phyloP scores from a whole-genome alignment of 2,113 vertebrate species.

The Neotoma lepida region DNA sequence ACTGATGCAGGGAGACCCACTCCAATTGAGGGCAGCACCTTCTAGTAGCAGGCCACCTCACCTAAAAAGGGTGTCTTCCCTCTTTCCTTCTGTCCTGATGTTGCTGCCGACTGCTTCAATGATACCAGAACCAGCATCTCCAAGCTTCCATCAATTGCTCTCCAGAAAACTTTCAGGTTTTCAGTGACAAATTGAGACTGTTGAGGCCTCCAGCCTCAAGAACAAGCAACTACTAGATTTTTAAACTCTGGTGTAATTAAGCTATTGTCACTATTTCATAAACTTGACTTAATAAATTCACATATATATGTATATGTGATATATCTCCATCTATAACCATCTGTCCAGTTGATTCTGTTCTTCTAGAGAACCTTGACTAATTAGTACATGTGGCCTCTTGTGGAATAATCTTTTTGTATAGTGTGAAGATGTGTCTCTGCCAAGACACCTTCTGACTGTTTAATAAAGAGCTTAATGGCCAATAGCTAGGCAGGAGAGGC shows the following conservation, averaged over 20 bases:
- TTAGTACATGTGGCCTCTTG: neutral
- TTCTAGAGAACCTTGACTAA: neutral
- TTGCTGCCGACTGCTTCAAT: neutral
- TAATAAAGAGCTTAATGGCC: no score
- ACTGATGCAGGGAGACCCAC: neutral
- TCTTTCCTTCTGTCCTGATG: neutral
- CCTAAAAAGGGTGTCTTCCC: neutral
- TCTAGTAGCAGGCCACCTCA: neutral
- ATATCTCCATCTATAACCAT: neutral
- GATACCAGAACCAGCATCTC: neutral
- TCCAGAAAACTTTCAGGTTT: neutral
- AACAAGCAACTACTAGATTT: neutral
- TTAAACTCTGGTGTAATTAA: neutral
- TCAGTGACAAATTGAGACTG: neutral
- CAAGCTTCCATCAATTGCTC: neutral
- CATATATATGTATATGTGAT: no score
- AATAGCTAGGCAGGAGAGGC: no score
- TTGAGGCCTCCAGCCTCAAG: neutral
- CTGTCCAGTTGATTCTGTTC: neutral
- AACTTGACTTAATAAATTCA: neutral
- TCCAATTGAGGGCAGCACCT: neutral
- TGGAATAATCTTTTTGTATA: no score
- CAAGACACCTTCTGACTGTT: no score
- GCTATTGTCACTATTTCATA: neutral
- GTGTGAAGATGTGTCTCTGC: no score